These are phyloP conservation scores for Aphidius ervi DNA, from an alignment of 1,140 invertebrate species.

Conservation along the genomic window DNA sequence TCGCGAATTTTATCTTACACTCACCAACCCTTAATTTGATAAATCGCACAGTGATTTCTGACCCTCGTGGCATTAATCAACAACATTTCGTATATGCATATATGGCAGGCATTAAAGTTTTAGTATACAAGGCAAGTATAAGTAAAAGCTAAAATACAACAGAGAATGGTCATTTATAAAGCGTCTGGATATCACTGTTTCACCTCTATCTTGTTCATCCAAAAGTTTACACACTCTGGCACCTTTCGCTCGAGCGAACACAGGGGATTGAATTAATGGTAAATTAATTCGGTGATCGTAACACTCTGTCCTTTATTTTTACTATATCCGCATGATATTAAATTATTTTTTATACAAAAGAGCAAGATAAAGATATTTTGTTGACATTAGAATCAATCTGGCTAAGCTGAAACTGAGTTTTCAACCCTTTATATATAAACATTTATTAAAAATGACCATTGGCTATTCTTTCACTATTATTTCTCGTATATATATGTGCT, in stretches of 20 bases:
- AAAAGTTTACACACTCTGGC: slow-evolving; percentile 49
- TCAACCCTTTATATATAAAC: not conserved
- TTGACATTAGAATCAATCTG: slow-evolving; percentile 3
- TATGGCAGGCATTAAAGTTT: slow-evolving; percentile 46
- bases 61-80: slow-evolving; percentile 51
- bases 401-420: not conserved
- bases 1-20: slow-evolving; percentile 48
- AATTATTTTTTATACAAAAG: slow-evolving; percentile 3
- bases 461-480: not conserved
- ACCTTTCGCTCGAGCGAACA: slow-evolving; percentile 38
- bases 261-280: slow-evolving; percentile 48
- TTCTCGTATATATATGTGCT: not conserved
- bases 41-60: slow-evolving; percentile 49
- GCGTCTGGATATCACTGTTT: slow-evolving; percentile 34
- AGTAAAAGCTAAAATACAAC: slow-evolving; percentile 7
- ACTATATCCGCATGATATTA: not conserved
- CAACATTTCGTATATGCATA: slow-evolving; percentile 46
- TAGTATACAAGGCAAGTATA: slow-evolving; percentile 26
- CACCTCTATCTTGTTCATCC: slow-evolving; percentile 49
- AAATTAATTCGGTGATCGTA: slow-evolving; percentile 50
- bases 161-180: slow-evolving; percentile 48
- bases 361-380: not conserved
- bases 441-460: not conserved
- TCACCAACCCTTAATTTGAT: slow-evolving; percentile 54
- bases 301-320: slow-evolving; percentile 2